A percentile compares a stretch with the other conserved stretches of the same genome.
These are phyloP conservation scores for Pharmacophagus antenor DNA, from an alignment of 2,888 invertebrate genomes.

Conservation along the genomic window DNA sequence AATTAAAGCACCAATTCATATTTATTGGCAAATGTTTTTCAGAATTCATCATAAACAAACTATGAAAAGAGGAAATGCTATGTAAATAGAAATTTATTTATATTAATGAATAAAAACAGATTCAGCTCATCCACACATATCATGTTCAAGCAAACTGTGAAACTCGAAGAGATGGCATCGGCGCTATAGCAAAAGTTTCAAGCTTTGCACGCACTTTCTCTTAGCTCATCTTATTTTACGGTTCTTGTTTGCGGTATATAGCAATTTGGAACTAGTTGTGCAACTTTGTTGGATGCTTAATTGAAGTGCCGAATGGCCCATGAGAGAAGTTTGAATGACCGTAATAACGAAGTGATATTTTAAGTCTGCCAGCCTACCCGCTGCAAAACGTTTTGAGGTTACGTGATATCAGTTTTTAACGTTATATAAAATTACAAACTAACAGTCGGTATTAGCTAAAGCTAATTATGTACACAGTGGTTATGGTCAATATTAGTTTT, in stretches of 20 bases:
- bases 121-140: background rate
- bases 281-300: slow-evolving; percentile 46
- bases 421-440: no score
- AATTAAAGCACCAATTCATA: no score
- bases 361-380: background rate
- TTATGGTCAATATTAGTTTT: no score
- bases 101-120: background rate
- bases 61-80: background rate
- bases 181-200: slow-evolving; percentile 19
- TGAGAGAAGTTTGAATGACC: slow-evolving; percentile 24
- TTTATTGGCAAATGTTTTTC: no score
- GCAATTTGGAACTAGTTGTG: slow-evolving; percentile 66
- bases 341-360: slow-evolving; percentile 18
- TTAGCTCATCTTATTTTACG: slow-evolving; percentile 68
- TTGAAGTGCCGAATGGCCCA: slow-evolving; percentile 38
- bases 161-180: slow-evolving; percentile 21
- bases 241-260: slow-evolving; percentile 74
- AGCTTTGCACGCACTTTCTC: slow-evolving; percentile 47
- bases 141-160: slow-evolving; percentile 14
- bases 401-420: background rate
- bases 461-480: no score
- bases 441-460: no score
- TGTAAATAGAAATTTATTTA: background rate
- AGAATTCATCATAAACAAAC: background rate
- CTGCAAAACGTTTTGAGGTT: background rate